Evolutionary conservation across 2,113 vertebrate species (phyloP).

Genomic region (Vireo altiloquus): DNA sequence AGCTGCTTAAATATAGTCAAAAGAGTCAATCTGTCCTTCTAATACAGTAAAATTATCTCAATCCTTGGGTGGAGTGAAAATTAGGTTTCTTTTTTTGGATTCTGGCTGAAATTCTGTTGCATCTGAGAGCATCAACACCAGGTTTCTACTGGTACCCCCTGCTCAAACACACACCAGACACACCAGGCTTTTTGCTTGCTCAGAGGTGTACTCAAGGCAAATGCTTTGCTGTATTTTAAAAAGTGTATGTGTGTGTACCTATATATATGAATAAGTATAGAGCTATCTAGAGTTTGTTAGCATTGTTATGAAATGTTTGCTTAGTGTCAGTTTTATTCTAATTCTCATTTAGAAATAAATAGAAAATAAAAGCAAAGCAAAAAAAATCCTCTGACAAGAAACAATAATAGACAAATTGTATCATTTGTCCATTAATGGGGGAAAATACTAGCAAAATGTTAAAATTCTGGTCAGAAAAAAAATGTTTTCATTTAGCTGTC

Average conservation of each 20-base stretch:
- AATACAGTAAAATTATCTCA: neutral
- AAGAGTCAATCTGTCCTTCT: neutral
- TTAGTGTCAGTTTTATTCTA: slow-evolving; percentile 20
- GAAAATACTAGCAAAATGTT: neutral
- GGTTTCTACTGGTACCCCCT: neutral
- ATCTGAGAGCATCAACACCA: neutral
- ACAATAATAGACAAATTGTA: neutral
- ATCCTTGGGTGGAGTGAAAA: neutral
- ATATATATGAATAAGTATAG: slow-evolving; percentile 9
- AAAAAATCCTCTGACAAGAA: slow-evolving; percentile 18
- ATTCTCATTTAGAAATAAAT: slow-evolving; percentile 27
- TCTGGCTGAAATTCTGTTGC: neutral
- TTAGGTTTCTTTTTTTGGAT: neutral
- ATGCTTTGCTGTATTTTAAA: slow-evolving; percentile 36
- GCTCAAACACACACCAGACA: slow-evolving; percentile 9
- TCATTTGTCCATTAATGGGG: slow-evolving; percentile 7
- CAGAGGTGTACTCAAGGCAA: slow-evolving; percentile 28
- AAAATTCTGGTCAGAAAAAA: slow-evolving; percentile 9
- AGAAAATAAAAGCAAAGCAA: slow-evolving; percentile 43
- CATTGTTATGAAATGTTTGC: slow-evolving; percentile 30
- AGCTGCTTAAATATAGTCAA: neutral
- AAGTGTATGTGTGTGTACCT: slow-evolving; percentile 7
- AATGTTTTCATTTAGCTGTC: slow-evolving; percentile 16
- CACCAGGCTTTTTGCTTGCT: slow-evolving; percentile 8
- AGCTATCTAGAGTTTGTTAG: slow-evolving; percentile 40